Evolutionary conservation across 2,888 invertebrate species (phyloP), one percentile per base, ranked within the genome.

Genomic region (Limnephilus marmoratus): DNA sequence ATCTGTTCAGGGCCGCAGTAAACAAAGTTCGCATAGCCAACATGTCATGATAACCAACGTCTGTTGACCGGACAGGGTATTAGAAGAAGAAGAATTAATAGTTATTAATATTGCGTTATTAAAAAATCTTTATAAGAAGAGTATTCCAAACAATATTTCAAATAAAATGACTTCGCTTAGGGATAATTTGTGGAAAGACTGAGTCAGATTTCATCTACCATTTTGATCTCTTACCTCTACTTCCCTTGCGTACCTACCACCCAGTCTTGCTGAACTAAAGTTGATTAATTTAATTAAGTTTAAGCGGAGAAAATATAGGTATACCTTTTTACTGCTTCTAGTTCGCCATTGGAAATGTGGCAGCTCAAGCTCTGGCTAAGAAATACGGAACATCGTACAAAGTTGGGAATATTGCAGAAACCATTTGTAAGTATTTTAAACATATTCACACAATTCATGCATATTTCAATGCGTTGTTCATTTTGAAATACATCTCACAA

Each of bases 321-420:
- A 31, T 81, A 81, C 2, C 1, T 41, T 90, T 15, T 29, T 81
- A 31, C 31, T 45, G 31, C 34, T 93, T 92, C 15, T 81, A 93
- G 93, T 49, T 92, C 11, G 53, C 81, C 0, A 95, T 97, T 87
- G 97, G 96, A 7, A 94, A 95, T 90, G 95, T 96, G 94, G 96
- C 96, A 0, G 95, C 96, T 94, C 95, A 96, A 5, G 96, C 96
- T 0, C 94, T 97, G 9, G 94, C 96, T 0, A 95, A 96, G 85
- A 96, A 96, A 90, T 97, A 97, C 94, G 96, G 96, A 18, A 97
- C 97, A 0, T 95, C 95, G 82, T 97, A 97, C 94, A 94, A 95
- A 24, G 97, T 97, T 90, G 97, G 97, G 86, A 97, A 96, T 86
- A 97, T 97, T 15, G 96, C 95, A 89, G 96, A 96, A 94, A 95